Percentiles rank a stretch among this genome's conserved stretches.
Evolutionary conservation across 2,113 vertebrate species (phyloP).

Genomic region (Bos javanicus): DNA sequence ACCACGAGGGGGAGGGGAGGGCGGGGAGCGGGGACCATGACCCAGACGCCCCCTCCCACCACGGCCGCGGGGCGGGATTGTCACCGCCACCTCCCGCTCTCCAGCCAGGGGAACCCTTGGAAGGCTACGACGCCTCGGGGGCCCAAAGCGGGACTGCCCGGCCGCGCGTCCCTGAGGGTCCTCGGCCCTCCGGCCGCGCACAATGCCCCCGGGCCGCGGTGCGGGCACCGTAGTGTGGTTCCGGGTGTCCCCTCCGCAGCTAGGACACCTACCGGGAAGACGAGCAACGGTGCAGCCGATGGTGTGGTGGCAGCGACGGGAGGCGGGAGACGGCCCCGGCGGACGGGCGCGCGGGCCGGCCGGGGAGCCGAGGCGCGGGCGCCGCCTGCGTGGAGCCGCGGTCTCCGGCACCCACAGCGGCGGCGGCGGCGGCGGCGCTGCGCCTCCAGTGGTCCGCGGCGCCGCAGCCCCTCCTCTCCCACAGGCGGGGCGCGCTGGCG

Average conservation of each 20-base stretch:
- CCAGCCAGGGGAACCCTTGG: neutral
- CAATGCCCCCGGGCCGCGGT: conserved; percentile 41
- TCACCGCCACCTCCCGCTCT: neutral
- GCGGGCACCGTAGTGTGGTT: neutral
- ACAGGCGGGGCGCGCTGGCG: conserved; percentile 61
- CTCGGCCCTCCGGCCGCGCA: conserved; percentile 47
- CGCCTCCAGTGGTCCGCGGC: conserved; percentile 61
- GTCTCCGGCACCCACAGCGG: conserved; percentile 43
- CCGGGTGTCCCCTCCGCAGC: neutral
- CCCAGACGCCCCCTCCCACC: conserved; percentile 24
- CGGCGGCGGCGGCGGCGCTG: conserved; percentile 1
- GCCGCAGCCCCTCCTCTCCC: conserved; percentile 68
- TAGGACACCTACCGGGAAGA: conserved; percentile 46
- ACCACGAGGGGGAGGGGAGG: neutral
- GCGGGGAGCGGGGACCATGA: neutral
- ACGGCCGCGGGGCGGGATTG: neutral
- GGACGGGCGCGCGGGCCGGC: neutral
- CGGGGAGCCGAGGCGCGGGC: neutral
- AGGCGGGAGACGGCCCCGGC: neutral
- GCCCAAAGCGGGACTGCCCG: neutral
- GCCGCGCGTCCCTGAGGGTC: neutral
- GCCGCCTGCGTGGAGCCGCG: conserved; percentile 25
- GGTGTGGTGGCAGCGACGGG: neutral
- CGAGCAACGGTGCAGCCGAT: neutral
- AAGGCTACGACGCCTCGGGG: neutral